Evolutionary conservation across 1,140 invertebrate species (phyloP).

Genomic region (Euglossa dilemma): DNA sequence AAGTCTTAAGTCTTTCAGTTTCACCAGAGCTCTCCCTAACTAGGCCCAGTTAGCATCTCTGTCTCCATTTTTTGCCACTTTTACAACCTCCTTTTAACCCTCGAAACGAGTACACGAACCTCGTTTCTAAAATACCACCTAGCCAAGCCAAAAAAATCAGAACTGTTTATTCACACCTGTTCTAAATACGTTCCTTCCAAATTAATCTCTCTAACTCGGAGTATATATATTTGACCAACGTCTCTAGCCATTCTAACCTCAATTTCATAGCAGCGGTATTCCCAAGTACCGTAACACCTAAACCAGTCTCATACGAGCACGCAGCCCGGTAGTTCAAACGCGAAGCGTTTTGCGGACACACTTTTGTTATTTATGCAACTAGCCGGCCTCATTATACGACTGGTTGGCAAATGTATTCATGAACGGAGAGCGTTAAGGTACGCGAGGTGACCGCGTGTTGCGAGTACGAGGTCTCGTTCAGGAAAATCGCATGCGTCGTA

Average conservation of each 20-base stretch:
- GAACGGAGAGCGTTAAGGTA: slow-evolving; percentile 59
- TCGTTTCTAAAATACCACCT: too few species aligned
- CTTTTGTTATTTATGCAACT: slow-evolving; percentile 62
- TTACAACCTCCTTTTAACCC: too few species aligned
- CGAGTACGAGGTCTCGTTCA: slow-evolving; percentile 36
- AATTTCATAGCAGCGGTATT: not conserved
- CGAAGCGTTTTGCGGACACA: slow-evolving; percentile 27
- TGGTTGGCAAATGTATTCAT: slow-evolving; percentile 68
- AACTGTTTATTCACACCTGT: too few species aligned
- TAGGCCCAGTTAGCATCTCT: too few species aligned
- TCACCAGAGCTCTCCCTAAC: too few species aligned
- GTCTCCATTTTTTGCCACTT: too few species aligned
- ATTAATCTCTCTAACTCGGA: not conserved
- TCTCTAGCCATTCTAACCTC: not conserved
- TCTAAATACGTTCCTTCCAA: too few species aligned
- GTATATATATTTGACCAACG: not conserved
- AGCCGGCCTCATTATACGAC: slow-evolving; percentile 43
- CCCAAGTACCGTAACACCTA: not conserved
- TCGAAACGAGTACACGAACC: too few species aligned
- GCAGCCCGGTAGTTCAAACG: not conserved
- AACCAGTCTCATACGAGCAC: too few species aligned
- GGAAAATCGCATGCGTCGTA: slow-evolving; percentile 49
- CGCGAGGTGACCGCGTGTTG: slow-evolving; percentile 31
- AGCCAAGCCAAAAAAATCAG: too few species aligned
- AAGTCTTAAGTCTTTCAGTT: too few species aligned